These are phyloP conservation scores for mouse (Mus musculus) DNA, from an alignment of 2,113 vertebrate genomes.

Conservation along the genomic window DNA sequence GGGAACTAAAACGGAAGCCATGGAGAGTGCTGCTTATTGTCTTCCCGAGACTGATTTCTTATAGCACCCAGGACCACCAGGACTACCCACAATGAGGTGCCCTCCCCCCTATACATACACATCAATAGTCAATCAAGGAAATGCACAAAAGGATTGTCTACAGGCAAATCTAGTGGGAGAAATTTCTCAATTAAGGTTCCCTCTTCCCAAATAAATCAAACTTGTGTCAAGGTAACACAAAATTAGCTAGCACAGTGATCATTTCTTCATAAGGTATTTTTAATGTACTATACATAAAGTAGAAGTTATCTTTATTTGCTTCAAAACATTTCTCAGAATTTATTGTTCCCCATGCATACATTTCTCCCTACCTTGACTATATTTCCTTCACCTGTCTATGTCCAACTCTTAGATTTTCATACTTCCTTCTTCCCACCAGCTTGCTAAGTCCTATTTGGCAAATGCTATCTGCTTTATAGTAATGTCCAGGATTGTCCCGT, in stretches of 20 bases:
- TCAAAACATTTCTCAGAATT: neutral
- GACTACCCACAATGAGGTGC: neutral
- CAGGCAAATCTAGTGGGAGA: neutral
- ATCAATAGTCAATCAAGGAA: neutral
- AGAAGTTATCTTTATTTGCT: slow-evolving; percentile 19
- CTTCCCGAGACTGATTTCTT: neutral
- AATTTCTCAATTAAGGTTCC: neutral
- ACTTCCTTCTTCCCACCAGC: neutral
- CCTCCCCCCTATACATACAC: neutral
- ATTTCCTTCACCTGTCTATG: neutral
- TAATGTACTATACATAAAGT: slow-evolving; percentile 8
- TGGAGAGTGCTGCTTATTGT: neutral
- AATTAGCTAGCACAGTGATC: neutral
- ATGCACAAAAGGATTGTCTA: neutral
- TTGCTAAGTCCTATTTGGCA: neutral
- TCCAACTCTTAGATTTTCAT: neutral
- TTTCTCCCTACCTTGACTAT: neutral
- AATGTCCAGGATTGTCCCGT: neutral
- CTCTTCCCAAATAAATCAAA: neutral
- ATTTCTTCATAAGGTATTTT: slow-evolving; percentile 27
- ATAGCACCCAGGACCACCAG: neutral
- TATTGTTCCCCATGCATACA: neutral
- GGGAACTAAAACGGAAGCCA: neutral
- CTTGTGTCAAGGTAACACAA: neutral
- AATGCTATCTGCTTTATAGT: neutral